Base-by-base conservation (phyloP, 2,797 vertebrate species). In the Vultur gryphus region DNA sequence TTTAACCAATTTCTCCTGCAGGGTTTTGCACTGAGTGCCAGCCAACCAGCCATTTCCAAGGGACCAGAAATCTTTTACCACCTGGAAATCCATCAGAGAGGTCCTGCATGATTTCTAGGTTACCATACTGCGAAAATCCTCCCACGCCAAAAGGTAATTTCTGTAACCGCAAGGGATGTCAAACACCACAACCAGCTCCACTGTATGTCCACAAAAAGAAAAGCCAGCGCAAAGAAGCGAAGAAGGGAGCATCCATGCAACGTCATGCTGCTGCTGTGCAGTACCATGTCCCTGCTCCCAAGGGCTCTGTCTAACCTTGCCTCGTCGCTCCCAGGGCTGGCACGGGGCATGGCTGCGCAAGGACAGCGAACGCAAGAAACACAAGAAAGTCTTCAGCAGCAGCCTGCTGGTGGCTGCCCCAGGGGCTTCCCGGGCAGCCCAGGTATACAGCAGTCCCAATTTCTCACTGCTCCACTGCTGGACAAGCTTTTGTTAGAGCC, bases 301-400 rank as follows among this genome's bases (percentile, higher is more conserved):
- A 16, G 48, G 23, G 26, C 24, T 26, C 29, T 35, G 28, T 33
- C 41, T 35, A 37, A 72, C 35, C 20, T 75, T n/a, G 11, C 49
- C 66, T 16, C 58, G 9, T 72, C 2, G 0, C 23, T 44, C 7
- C 31, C 12, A 41, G 59, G 28, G 46, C 64, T 71, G 58, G 46
- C 71, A 66, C 0, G 0, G 62, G n/a, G 24, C 67, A 66, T 0
- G 0, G 49, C 52, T 11, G 4, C 6, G 10, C 72, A 35, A 52
- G 11, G 41, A 39, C 41, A 44, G 13, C 0, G 0, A 83, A 35
- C 1, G 2, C 18, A 72, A 44, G 51, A 72, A 91, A 62, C 18
- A 24, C 7, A 18, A 35, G 41, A 65, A 83, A 73, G 3, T 66
- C 61, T 19, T 8, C 37, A 8, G 37, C 46, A 65, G 41, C 69